Base-by-base conservation (phyloP, 1,140 invertebrate species). In the Mercenaria mercenaria region DNA sequence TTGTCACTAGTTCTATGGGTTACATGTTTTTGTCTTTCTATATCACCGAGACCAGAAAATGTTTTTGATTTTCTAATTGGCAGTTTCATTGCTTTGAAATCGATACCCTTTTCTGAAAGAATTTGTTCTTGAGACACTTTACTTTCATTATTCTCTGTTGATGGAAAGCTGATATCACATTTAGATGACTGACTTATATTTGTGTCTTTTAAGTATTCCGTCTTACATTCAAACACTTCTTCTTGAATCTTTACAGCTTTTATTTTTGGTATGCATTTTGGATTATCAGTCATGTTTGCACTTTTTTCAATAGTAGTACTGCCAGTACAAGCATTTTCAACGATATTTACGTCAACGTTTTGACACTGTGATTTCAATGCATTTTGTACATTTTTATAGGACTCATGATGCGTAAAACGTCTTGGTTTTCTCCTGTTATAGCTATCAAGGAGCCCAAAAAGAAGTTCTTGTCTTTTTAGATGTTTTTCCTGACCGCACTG, bases 201-300 rank as follows among this genome's bases (percentile, higher is more conserved):
- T 20, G 34, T 39, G 29, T 52, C 76, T 79, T 79, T 79, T 1
- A 79, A 34, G 20, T 79, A 79, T 56, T 79, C 76, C 13, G 23
- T 34, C 26, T 74, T 74, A 37, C 83, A 72, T 76, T 85, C 83
- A 85, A 52, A 85, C 47, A 85, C 67, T 76, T 85, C 83, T 34
- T 85, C 83, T 34, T 74, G 64, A n/a, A 85, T 85, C 47, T 85
- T 85, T 50, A 85, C 83, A 23, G 83, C 83, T 76, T 72, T 85
- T 74, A 85, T n/a, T 56, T 85, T 85, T 52, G 83, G 83, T 52
- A 74, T 76, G 26, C 64, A 10, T 47, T 41, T 67, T 67, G 59
- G n/a, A 10, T n/a, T 79, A 23, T 79, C 59, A 13, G 76, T 8
- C 23, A 15, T n/a, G 2, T 32, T 64, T 56, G 37, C 80, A 1